These are phyloP conservation scores for Connochaetes taurinus DNA, from an alignment of 2,113 vertebrate genomes.

Conservation along the genomic window DNA sequence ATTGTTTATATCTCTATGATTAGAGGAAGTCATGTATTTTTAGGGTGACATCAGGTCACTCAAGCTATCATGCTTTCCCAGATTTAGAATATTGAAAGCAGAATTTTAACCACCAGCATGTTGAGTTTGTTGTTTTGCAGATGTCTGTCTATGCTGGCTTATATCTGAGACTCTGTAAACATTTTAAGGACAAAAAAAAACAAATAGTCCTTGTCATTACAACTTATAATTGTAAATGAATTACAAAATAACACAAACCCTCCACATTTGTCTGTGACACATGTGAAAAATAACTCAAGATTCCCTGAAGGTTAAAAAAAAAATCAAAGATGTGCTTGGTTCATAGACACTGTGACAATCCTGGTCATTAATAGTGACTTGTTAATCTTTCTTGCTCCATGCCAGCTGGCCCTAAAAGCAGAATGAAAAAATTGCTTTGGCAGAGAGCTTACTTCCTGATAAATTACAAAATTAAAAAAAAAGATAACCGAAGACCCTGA, in stretches of 20 bases:
- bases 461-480: not conserved
- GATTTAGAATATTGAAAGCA: not conserved
- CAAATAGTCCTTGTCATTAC: slow-evolving; percentile 18
- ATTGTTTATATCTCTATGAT: not conserved
- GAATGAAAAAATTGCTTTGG: slow-evolving; percentile 23
- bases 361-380: not conserved
- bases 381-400: not conserved
- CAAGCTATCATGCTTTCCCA: not conserved
- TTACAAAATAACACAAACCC: not conserved
- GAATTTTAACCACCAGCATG: not conserved
- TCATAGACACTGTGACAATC: not conserved
- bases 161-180: not conserved
- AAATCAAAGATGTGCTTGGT: not conserved
- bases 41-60: not conserved
- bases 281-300: not conserved
- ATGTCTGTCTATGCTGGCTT: not conserved
- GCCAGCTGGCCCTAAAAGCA: slow-evolving; percentile 4
- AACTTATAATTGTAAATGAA: slow-evolving; percentile 12
- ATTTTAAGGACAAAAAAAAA: slow-evolving; percentile 8
- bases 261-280: not conserved
- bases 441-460: not conserved
- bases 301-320: slow-evolving; percentile 15
- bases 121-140: not conserved
- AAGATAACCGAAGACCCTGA: not conserved
- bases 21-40: not conserved